Evolutionary conservation across 2,888 invertebrate genomes (phyloP), one percentile per base, ranked within the genome.

Genomic region (Spodoptera exigua): DNA sequence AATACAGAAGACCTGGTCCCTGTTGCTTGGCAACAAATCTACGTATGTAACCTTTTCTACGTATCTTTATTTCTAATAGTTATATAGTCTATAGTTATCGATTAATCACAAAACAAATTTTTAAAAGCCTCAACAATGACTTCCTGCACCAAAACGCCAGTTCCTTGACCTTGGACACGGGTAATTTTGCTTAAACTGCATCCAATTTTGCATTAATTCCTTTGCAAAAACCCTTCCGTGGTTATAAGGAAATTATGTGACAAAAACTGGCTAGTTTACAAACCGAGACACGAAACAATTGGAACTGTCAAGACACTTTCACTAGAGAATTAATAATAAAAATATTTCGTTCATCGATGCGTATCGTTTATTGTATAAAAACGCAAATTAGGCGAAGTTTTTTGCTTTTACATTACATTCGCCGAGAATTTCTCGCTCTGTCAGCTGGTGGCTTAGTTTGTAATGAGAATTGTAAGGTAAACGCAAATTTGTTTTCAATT

Each of bases 241-340:
- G 49, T 57, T 61, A 76, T 71, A 75, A 81, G 77, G 81, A 78
- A 85, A 86, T 82, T 79, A 82, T 73, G 65, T 71, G 76, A 79
- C 79, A 82, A 83, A 81, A 78, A 58, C 66, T 59, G 56, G 27
- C 7, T 27, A 65, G 61, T 79, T 85, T 83, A 79, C 76, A 81
- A 87, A 82, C 86, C 88, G 80, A 79, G 76, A 72, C 88, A 89
- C 87, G 90, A 88, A 86, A 87, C 86, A 85, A 88, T 85, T 84
- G 73, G 76, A 87, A 90, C 87, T 89, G 87, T 88, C 88, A 84
- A 84, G 7, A 82, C 80, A 92, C 93, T 93, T 93, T 93, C 93
- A 90, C 93, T 90, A 66, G 80, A 83, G 80, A 86, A 85, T 86
- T 84, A 86, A 86, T 86, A 84, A 86, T 83, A 88, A 88, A 85